phyloP scores from a whole-genome alignment of 2,797 vertebrate species.

The Cyprinella venusta region DNA sequence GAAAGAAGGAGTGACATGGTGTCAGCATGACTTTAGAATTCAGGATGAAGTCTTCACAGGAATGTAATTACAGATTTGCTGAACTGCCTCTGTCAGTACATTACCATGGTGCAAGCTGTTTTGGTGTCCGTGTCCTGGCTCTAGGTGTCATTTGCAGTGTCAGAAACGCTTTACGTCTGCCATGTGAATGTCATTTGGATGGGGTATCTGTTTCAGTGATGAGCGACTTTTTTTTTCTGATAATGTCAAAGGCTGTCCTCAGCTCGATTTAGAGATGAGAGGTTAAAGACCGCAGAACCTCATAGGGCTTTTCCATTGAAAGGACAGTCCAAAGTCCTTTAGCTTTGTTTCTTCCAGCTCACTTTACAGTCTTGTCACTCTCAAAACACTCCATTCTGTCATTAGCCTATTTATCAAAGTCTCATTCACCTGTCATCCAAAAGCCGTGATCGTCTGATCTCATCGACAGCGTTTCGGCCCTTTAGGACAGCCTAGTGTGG shows the following conservation, averaged over 20 bases:
- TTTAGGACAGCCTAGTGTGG: constrained; percentile 10
- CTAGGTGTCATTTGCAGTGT: background rate
- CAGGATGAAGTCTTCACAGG: constrained; percentile 14
- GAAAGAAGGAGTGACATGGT: constrained; percentile 22
- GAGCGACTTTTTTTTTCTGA: constrained; percentile 30
- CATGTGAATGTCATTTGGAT: constrained; percentile 2
- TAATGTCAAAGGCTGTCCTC: constrained; percentile 9
- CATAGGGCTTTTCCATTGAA: background rate
- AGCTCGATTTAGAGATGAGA: background rate
- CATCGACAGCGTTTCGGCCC: background rate
- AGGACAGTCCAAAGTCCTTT: background rate
- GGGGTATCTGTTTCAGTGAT: background rate
- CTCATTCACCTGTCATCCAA: constrained; percentile 14
- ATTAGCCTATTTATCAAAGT: constrained; percentile 19
- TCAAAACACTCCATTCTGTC: constrained; percentile 20
- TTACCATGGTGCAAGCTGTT: background rate
- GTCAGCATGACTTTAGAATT: constrained; percentile 25
- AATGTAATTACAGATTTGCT: constrained; percentile 28
- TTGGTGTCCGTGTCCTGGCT: background rate
- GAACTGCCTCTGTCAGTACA: background rate
- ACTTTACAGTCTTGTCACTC: background rate
- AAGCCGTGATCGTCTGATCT: constrained; percentile 17
- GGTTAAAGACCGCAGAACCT: background rate
- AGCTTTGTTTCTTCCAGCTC: constrained; percentile 3
- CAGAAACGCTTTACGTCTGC: background rate